Percentiles rank a stretch among this genome's conserved stretches.
Conservation (phyloP, 2,888 invertebrate genomes). For the Tipula vernalis region DNA sequence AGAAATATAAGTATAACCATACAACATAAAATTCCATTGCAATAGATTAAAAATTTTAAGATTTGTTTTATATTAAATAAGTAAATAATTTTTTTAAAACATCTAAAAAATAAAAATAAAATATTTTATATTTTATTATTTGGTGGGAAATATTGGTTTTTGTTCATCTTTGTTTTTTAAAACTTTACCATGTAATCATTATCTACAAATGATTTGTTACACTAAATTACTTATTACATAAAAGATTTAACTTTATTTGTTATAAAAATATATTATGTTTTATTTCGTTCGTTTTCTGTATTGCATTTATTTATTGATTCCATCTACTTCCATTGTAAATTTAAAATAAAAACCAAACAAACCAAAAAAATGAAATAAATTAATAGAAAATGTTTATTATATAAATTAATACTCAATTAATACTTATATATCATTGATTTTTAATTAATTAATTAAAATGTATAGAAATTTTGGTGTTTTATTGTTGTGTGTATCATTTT, state of each 20-base stretch:
- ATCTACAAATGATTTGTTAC: background rate
- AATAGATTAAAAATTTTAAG: background rate
- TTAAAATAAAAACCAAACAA: background rate
- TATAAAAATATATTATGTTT: background rate
- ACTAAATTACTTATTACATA: background rate
- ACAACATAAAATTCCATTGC: background rate
- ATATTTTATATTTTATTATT: background rate
- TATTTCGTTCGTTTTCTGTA: background rate
- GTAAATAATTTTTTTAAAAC: background rate
- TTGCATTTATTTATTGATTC: background rate
- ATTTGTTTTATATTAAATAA: background rate
- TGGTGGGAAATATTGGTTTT: background rate
- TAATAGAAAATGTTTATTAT: background rate
- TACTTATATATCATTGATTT: background rate
- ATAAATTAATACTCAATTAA: background rate
- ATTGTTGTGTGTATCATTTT: background rate
- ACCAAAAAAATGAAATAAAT: background rate
- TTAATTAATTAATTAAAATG: background rate
- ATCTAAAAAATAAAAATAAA: background rate
- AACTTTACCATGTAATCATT: background rate
- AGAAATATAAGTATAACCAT: background rate
- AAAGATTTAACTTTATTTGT: background rate
- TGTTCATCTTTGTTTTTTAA: background rate
- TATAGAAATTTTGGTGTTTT: background rate
- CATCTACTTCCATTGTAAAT: background rate